Percentiles rank a stretch among this genome's conserved stretches.
These are phyloP conservation scores for Pangasius krempfi DNA, from an alignment of 2,797 vertebrate species.

Conservation along the genomic window DNA sequence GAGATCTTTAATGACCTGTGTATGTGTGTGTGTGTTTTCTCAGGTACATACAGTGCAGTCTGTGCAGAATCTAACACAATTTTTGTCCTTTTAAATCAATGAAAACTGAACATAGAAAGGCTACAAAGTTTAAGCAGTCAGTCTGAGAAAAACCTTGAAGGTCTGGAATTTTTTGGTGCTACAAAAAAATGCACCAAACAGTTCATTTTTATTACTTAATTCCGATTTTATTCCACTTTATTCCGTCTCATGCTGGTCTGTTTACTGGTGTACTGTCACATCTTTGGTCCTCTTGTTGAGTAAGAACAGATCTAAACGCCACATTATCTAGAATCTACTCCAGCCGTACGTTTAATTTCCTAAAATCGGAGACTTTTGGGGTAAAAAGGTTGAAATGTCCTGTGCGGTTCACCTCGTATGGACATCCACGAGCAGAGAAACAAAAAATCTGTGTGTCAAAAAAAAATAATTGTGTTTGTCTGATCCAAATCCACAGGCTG, in stretches of 20 bases:
- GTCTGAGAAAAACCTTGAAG: not conserved
- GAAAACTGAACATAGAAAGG: not conserved
- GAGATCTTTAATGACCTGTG: not conserved
- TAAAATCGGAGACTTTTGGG: not conserved
- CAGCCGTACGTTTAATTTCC: not conserved
- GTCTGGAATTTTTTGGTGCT: not conserved
- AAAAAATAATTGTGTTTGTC: not conserved
- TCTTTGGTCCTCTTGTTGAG: not conserved
- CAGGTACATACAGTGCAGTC: constrained; percentile 2
- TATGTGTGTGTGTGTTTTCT: constrained; percentile 29
- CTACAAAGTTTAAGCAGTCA: not conserved
- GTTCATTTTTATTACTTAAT: not conserved
- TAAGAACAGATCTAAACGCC: not conserved
- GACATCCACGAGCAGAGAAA: not conserved
- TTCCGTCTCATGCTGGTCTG: not conserved
- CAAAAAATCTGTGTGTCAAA: not conserved
- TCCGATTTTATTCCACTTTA: not conserved
- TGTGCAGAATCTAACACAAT: not conserved
- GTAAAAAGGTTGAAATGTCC: not conserved
- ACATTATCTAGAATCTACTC: not conserved
- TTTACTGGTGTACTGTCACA: not conserved
- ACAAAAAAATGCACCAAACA: not conserved
- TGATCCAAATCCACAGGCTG: not conserved
- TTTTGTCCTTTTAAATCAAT: not conserved
- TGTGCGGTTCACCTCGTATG: not conserved